These are phyloP conservation scores for Neostethus bicornis DNA, from an alignment of 2,797 vertebrate species.

Conservation along the genomic window DNA sequence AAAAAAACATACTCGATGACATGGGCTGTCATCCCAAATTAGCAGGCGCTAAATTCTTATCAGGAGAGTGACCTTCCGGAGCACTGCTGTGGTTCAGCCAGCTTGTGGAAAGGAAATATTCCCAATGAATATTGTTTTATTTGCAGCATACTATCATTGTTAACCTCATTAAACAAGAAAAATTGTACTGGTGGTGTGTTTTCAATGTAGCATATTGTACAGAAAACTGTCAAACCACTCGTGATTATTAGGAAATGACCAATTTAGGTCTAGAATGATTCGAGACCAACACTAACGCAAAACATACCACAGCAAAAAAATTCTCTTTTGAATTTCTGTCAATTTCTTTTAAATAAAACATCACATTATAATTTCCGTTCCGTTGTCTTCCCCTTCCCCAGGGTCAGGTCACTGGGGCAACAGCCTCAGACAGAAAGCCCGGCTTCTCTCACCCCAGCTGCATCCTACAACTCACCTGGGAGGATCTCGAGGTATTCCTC, in stretches of 20 bases:
- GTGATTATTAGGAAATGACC: constrained; percentile 1
- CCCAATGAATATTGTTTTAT: constrained; percentile 17
- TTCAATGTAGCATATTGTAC: neutral
- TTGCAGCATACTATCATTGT: neutral
- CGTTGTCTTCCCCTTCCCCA: too few relatives aligned
- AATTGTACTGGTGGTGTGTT: constrained; percentile 1
- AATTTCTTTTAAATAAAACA: too few relatives aligned
- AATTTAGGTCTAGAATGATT: neutral
- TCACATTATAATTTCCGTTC: too few relatives aligned
- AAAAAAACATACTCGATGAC: constrained; percentile 72
- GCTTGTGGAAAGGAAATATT: constrained; percentile 25
- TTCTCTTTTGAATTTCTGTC: too few relatives aligned
- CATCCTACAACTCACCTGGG: too few relatives aligned
- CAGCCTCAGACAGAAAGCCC: too few relatives aligned
- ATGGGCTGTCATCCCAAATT: constrained; percentile 78
- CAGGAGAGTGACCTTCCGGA: constrained; percentile 73
- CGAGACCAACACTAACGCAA: neutral
- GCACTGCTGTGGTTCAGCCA: constrained; percentile 42
- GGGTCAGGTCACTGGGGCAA: too few relatives aligned
- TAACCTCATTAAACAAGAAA: neutral
- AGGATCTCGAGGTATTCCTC: too few relatives aligned
- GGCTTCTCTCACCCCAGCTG: too few relatives aligned
- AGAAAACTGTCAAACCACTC: neutral
- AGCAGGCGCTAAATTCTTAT: constrained; percentile 69
- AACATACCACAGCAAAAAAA: too few relatives aligned